Base-by-base conservation (phyloP, 2,888 invertebrate genomes). In the Cheilosia soror region DNA sequence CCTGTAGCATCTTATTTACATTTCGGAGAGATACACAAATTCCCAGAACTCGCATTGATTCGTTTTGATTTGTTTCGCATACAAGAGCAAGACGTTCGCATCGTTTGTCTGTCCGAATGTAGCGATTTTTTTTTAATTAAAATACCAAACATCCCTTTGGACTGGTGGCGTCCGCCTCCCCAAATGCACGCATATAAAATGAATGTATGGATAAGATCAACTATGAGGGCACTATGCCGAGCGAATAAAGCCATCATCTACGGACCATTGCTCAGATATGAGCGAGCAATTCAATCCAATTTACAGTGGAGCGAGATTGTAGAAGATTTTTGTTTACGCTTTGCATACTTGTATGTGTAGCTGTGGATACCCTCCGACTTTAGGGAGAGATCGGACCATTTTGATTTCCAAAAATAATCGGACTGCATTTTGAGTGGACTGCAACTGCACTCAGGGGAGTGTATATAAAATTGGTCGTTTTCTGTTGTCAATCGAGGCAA, bases 91-190 rank as follows among this genome's bases (percentile, higher is more conserved):
- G 9, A 51, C 49, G 5, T 27, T n/a, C 25, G 55, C 20, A 20
- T 42, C 15, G 3, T 47, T 47, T 5, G 47, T 42, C 44, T 5
- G 5, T 33, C 33, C 58, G 29, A 65, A 49, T 77, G 55, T 20
- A 79, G 73, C 53, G 37, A 84, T 51, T 29, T 73, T 53, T 53
- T n/a, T 83, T 72, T 63, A 84, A 79, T 84, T 84, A 75, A 84
- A 79, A 84, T 75, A 68, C 58, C 75, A 79, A 51, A 31, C 62
- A 29, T 33, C 27, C 33, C 29, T 55, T 25, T 27, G 27, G 49
- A 47, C 27, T 20, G 37, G 13, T 53, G 7, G 25, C n/a, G 37
- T 1, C 11, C 27, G 13, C 5, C 29, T 7, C 6, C 15, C 15
- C 13, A 31, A 42, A 27, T 5, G 20, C 33, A 58, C 29, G 9